These are phyloP conservation scores for Pangasius macronema DNA, from an alignment of 2,797 vertebrate species.

Conservation along the genomic window DNA sequence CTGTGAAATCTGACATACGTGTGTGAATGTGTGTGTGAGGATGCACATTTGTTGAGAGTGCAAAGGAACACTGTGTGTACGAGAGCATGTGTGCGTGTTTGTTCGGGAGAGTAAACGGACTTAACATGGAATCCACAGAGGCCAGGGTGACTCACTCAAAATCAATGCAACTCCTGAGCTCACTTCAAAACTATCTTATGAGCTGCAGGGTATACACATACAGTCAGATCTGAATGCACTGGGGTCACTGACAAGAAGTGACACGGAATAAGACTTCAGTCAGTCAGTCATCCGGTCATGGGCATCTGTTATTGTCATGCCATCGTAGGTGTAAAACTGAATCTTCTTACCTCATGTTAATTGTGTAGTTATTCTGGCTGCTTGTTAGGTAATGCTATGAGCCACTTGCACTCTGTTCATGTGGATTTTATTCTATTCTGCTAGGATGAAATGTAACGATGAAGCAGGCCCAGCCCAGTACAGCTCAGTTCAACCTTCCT, in stretches of 20 bases:
- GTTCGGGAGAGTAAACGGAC: slow-evolving; percentile 20
- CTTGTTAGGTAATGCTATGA: not conserved
- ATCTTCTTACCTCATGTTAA: not conserved
- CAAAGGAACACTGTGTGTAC: slow-evolving; percentile 47
- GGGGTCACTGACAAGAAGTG: slow-evolving; percentile 8
- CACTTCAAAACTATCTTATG: slow-evolving; percentile 29
- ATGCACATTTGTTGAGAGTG: not conserved
- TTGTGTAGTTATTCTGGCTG: not conserved
- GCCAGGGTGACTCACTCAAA: slow-evolving; percentile 63
- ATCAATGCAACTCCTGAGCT: slow-evolving; percentile 61
- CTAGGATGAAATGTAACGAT: slow-evolving; percentile 36
- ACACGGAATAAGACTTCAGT: slow-evolving; percentile 14
- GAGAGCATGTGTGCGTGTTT: slow-evolving; percentile 49
- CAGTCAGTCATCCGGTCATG: not conserved
- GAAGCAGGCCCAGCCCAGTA: not conserved
- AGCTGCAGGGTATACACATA: not conserved
- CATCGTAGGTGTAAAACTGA: not conserved
- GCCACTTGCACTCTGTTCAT: not conserved
- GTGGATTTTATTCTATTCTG: slow-evolving; percentile 25
- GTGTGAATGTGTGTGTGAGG: not conserved
- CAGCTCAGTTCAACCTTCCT: slow-evolving; percentile 53
- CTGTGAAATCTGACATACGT: slow-evolving; percentile 7
- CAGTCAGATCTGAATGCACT: slow-evolving; percentile 21
- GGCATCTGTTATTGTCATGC: slow-evolving; percentile 32
- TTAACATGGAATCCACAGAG: slow-evolving; percentile 52